Percentiles rank a stretch among this genome's conserved stretches.
phyloP scores from a whole-genome alignment of 2,888 invertebrate species.

The Coelogynopora nodosa region DNA sequence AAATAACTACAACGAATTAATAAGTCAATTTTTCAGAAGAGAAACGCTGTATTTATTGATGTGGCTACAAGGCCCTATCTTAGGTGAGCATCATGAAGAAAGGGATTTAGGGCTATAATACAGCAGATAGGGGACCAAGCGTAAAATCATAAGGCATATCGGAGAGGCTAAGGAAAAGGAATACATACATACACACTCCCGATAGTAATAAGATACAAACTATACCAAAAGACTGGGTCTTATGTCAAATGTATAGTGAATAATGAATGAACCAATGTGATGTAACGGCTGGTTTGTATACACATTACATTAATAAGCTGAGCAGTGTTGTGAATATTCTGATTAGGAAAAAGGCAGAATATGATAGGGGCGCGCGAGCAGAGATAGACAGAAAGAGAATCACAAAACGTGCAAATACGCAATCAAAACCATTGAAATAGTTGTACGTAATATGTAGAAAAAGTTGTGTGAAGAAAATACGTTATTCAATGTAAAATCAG shows the following conservation, averaged over 20 bases:
- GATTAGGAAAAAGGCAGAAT: background rate
- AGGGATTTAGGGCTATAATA: background rate
- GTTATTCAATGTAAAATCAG: background rate
- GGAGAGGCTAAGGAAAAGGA: background rate
- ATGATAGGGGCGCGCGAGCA: background rate
- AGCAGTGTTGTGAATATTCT: background rate
- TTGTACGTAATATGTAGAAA: background rate
- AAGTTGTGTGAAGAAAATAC: background rate
- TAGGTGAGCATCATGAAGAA: background rate
- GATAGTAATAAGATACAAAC: background rate
- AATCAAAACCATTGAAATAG: background rate
- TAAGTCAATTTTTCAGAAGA: background rate
- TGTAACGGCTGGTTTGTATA: background rate
- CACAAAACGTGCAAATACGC: background rate
- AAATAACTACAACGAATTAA: no score
- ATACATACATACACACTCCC: conserved; percentile 11
- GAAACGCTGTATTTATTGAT: conserved; percentile 15
- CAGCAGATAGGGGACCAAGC: conserved; percentile 1
- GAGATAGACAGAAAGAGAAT: background rate
- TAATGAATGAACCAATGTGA: background rate
- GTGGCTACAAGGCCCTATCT: conserved; percentile 12
- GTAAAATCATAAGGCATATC: conserved; percentile 4
- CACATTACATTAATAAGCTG: background rate
- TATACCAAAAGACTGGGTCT: background rate
- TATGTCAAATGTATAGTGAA: background rate